Evolutionary conservation across 2,888 invertebrate species (phyloP), one percentile per base, ranked within the genome.

Genomic region (Phaonia tiefii): DNA sequence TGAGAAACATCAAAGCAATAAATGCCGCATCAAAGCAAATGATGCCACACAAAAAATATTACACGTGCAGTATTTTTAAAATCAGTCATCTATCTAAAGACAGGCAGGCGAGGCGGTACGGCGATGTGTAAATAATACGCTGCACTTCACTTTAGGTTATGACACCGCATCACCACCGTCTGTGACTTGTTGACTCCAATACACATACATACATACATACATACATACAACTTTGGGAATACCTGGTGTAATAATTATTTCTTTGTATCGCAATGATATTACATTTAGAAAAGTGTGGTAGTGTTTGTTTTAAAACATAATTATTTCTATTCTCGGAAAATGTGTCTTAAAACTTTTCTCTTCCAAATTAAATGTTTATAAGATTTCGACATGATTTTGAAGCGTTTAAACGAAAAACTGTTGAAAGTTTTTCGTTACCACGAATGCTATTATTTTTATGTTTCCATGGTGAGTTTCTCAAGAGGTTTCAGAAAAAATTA

Each of bases 171-270:
- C 31, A 31, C 31, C 31, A 31, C 31, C 8, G 31, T 31, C 31
- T 31, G n/a, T 31, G 31, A 31, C 31, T 31, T 31, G 31, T n/a
- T n/a, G n/a, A n/a, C n/a, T n/a, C n/a, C n/a, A n/a, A n/a, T n/a
- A n/a, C n/a, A n/a, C n/a, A n/a, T n/a, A n/a, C n/a, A n/a, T n/a
- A n/a, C n/a, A n/a, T n/a, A n/a, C n/a, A n/a, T n/a, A n/a, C n/a
- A n/a, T n/a, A n/a, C n/a, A n/a, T n/a, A n/a, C n/a, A n/a, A n/a
- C n/a, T n/a, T n/a, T n/a, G n/a, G 4, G 31, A 31, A 31, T 63
- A 63, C 63, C 63, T 63, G 63, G 22, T 42, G 42, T 42, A 63
- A 42, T 42, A 63, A 63, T 63, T 63, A 20, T 31, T 60, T 63
- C 51, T 20, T 31, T 31, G 3, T 31, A 31, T 22, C 17, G 51